phyloP scores from a whole-genome alignment of 2,113 vertebrate genomes.

The Gallinago undulata region DNA sequence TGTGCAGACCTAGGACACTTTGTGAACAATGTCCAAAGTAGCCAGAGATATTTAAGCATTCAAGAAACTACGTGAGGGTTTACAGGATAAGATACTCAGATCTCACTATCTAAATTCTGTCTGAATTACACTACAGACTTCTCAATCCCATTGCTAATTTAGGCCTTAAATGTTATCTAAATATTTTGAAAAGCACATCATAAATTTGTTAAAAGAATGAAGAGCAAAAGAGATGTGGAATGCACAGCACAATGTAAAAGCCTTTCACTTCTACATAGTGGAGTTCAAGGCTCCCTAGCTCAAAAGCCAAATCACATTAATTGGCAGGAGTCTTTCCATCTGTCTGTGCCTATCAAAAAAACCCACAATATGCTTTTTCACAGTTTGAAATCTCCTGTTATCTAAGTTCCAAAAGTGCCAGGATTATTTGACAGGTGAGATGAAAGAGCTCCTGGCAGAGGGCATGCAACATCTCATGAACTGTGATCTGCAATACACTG shows the following conservation, averaged over 20 bases:
- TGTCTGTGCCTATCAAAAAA: background rate
- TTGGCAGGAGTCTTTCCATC: constrained; percentile 7
- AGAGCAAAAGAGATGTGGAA: background rate
- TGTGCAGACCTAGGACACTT: background rate
- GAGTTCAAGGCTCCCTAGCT: background rate
- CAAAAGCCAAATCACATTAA: background rate
- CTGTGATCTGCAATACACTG: background rate
- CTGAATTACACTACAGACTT: background rate
- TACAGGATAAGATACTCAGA: background rate
- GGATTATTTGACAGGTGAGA: background rate
- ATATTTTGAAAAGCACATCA: background rate
- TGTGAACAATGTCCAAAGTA: background rate
- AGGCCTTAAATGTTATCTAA: background rate
- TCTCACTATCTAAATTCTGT: background rate
- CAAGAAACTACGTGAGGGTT: background rate
- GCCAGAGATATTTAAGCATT: background rate
- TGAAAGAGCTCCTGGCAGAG: background rate
- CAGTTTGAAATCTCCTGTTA: constrained; percentile 12
- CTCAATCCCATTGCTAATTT: background rate
- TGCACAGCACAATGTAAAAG: background rate
- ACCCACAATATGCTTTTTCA: background rate
- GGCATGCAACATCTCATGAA: background rate
- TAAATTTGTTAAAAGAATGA: background rate
- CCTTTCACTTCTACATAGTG: background rate
- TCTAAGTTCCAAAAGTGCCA: background rate